These are phyloP conservation scores for Syrrhaptes paradoxus DNA, from an alignment of 2,113 vertebrate genomes.

Conservation along the genomic window DNA sequence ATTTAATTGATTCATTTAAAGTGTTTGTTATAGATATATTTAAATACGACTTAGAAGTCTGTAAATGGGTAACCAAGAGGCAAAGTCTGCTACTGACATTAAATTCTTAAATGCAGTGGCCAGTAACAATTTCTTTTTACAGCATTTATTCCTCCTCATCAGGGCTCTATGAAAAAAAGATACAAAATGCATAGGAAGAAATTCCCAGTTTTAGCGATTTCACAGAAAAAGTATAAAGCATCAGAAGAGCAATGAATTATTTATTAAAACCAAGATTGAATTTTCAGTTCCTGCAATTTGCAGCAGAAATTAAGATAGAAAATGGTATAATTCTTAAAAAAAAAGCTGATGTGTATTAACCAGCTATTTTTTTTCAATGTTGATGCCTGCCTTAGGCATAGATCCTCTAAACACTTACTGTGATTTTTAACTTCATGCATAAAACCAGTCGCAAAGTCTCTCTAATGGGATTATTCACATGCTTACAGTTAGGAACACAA, in stretches of 20 bases:
- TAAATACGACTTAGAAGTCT: neutral
- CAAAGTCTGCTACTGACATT: neutral
- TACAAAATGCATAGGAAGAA: neutral
- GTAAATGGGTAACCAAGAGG: conserved; percentile 4
- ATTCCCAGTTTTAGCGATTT: neutral
- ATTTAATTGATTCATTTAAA: conserved; percentile 36
- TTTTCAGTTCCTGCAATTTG: neutral
- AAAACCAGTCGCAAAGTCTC: conserved; percentile 1
- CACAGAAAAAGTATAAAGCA: neutral
- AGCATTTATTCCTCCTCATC: neutral
- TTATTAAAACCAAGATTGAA: conserved; percentile 19
- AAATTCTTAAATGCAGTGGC: neutral
- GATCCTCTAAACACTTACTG: neutral
- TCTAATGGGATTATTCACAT: conserved; percentile 25
- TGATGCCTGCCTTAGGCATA: neutral
- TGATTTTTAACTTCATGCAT: neutral
- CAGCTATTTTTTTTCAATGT: neutral
- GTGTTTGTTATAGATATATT: conserved; percentile 12
- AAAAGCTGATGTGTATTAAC: neutral
- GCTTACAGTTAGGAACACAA: conserved; percentile 29
- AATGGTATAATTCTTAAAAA: neutral
- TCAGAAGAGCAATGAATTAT: neutral
- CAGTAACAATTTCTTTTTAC: neutral
- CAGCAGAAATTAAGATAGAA: neutral
- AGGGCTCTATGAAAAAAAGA: neutral